Base-by-base conservation (phyloP, 2,888 invertebrate genomes). In the Papilio demoleus region DNA sequence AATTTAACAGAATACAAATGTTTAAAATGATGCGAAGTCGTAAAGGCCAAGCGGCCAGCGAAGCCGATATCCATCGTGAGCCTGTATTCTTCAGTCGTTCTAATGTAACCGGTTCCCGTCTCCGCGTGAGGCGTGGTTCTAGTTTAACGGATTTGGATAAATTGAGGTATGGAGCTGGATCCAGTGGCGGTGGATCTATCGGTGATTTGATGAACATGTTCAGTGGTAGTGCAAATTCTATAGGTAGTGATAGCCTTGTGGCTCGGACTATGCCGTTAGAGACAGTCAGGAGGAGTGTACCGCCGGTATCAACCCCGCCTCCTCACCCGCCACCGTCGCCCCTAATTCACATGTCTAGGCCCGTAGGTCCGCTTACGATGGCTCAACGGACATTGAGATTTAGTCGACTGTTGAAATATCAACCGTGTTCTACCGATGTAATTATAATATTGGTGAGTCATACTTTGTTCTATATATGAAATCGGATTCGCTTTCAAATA, bases 181-280 rank as follows among this genome's bases (percentile, higher is more conserved):
- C 92, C 0, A 92, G 89, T 70, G 88, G 90, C 4, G 90, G 93
- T 22, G 95, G 95, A 19, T 96, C 96, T 76, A 96, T 96, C 59
- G 96, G 96, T 2, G 96, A 97, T 83, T 87, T 96, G 77, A 96
- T 96, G 96, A 96, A 96, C 84, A 94, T 94, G 81, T 96, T 95
- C 79, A 96, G 96, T 71, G 95, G 95, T 45, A 95, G 94, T 79
- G 94, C 93, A 71, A 95, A 94, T 92, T 96, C 95, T 75, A 93
- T 96, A 1, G 93, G 95, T 19, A 95, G 96, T 84, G 96, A 96
- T 76, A 94, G 94, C 60, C 84, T 96, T 74, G 94, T 96, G 50
- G 96, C 96, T 9, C 93, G 94, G 76, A 94, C 95, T 34, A 95
- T 96, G 63, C 96, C 96, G 0, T 78, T 96, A 71, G 95, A 96